Evolutionary conservation across 2,888 invertebrate species (phyloP).

Genomic region (Itoplectis maculator): DNA sequence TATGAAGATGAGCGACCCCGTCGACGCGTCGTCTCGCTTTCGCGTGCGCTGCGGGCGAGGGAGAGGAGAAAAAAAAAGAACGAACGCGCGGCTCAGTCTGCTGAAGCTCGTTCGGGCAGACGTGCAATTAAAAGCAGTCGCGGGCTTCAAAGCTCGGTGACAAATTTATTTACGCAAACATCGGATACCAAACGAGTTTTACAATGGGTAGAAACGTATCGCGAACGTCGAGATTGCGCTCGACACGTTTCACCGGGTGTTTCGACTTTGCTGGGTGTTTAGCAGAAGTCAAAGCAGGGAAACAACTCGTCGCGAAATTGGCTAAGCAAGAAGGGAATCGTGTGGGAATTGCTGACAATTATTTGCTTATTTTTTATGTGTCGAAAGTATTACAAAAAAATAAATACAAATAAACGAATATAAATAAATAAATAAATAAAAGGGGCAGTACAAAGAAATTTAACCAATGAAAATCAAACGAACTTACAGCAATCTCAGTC

Average conservation of each 20-base stretch:
- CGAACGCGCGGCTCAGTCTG: not conserved
- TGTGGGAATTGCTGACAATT: not conserved
- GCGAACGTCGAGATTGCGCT: not conserved
- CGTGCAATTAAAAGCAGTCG: constrained; percentile 36
- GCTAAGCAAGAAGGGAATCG: not conserved
- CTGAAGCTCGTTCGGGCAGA: constrained; percentile 21
- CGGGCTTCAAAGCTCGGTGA: constrained; percentile 9
- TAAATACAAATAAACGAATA: too few species aligned
- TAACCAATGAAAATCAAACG: too few species aligned
- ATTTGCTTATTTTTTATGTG: not conserved
- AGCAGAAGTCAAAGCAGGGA: not conserved
- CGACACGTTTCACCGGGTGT: not conserved
- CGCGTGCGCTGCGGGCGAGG: constrained; percentile 5
- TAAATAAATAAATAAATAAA: too few species aligned
- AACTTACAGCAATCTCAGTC: too few species aligned
- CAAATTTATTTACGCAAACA: constrained; percentile 24
- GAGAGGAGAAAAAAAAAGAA: not conserved
- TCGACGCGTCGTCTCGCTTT: constrained; percentile 1
- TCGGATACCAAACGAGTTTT: constrained; percentile 13
- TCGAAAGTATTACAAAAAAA: too few species aligned
- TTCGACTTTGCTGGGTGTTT: not conserved
- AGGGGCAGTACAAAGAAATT: too few species aligned
- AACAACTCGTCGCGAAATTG: not conserved
- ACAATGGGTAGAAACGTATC: not conserved
- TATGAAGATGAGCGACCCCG: constrained; percentile 44